phyloP scores from a whole-genome alignment of 2,888 invertebrate genomes.

The Notodonta dromedarius region DNA sequence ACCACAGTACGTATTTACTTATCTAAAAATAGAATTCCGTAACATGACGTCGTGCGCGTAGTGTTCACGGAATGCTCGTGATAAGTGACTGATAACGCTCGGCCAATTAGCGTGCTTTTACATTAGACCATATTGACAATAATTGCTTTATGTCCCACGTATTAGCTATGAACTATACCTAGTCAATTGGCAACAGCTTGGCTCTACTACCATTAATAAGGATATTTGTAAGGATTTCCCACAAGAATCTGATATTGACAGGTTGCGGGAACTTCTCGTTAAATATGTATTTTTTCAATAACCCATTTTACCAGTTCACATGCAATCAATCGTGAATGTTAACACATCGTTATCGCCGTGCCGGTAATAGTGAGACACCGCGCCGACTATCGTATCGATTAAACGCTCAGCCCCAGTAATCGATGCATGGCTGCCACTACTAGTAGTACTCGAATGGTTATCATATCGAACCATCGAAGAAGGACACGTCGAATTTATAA shows the following conservation, averaged over 20 bases:
- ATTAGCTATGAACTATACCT: no score
- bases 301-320: no score
- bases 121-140: not conserved
- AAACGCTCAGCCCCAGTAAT: constrained; percentile 21
- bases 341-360: constrained; percentile 12
- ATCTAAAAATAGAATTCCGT: not conserved
- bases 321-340: constrained; percentile 9
- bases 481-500: no score
- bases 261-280: no score
- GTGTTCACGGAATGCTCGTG: not conserved
- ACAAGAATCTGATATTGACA: no score
- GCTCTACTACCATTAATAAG: no score
- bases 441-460: constrained; percentile 15
- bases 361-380: constrained; percentile 3
- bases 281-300: no score
- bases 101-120: not conserved
- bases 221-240: no score
- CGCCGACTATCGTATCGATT: constrained; percentile 31
- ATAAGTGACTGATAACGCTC: constrained; percentile 1
- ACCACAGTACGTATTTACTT: no score
- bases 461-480: constrained; percentile 6
- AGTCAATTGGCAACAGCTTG: no score
- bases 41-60: not conserved
- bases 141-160: not conserved
- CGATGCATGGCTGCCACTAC: constrained; percentile 15